phyloP scores from a whole-genome alignment of 2,888 invertebrate species.

The Plusia festucae region DNA sequence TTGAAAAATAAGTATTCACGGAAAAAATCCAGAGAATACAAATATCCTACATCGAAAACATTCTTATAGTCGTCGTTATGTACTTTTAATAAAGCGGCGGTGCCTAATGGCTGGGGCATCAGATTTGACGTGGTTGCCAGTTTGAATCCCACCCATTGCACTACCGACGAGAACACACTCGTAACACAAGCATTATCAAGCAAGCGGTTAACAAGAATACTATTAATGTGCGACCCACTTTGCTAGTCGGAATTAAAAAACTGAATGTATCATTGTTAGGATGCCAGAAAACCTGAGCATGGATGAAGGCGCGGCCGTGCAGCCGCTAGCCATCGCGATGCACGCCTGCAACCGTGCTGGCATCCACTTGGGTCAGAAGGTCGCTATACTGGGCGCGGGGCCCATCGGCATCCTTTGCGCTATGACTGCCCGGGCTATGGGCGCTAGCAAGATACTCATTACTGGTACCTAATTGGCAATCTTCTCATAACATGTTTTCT shows the following conservation, averaged over 20 bases:
- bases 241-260: too few species aligned
- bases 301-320: constrained; percentile 98
- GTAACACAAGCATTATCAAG: too few species aligned
- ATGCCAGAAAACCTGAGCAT: constrained; percentile 95
- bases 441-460: constrained; percentile 93
- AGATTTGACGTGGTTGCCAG: too few species aligned
- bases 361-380: constrained; percentile 91
- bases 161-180: too few species aligned
- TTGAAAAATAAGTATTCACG: too few species aligned
- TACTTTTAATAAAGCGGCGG: not conserved
- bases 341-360: constrained; percentile 96
- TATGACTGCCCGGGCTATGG: constrained; percentile 95
- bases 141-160: too few species aligned
- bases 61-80: not conserved
- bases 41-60: constrained; percentile 56
- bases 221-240: too few species aligned
- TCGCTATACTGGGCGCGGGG: constrained; percentile 95
- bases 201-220: too few species aligned
- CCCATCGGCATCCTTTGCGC: constrained; percentile 96
- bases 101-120: too few species aligned
- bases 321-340: constrained; percentile 97
- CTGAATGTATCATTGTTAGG: constrained; percentile 77
- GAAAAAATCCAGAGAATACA: too few species aligned
- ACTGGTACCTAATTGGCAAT: too few species aligned
- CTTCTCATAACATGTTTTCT: too few species aligned